phyloP scores from a whole-genome alignment of 1,140 invertebrate species.

The Lucilia sericata region DNA sequence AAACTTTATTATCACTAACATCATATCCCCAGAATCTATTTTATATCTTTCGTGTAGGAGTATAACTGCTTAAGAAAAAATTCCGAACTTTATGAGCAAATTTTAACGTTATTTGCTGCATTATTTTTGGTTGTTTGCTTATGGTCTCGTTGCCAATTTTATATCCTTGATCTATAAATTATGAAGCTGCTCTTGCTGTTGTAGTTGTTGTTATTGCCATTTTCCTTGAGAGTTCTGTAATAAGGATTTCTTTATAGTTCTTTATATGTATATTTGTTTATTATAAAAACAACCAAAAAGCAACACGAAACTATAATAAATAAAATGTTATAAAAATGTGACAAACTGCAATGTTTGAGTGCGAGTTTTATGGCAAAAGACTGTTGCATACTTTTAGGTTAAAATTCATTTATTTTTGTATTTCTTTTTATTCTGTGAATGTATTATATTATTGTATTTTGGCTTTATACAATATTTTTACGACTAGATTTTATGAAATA shows the following conservation, averaged over 20 bases:
- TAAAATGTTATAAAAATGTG: conserved; percentile 41
- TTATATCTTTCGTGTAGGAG: neutral
- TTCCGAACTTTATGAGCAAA: neutral
- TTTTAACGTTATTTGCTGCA: neutral
- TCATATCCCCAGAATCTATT: neutral
- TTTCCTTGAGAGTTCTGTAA: too few species aligned
- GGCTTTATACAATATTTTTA: too few species aligned
- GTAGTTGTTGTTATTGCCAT: too few species aligned
- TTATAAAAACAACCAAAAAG: neutral
- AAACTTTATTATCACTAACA: neutral
- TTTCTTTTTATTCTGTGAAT: neutral
- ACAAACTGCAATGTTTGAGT: conserved; percentile 40
- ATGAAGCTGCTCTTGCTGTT: neutral
- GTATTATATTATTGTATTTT: too few species aligned
- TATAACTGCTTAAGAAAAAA: neutral
- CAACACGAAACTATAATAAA: conserved; percentile 24
- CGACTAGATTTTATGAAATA: conserved; percentile 36
- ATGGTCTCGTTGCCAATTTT: neutral
- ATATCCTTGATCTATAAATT: conserved; percentile 12
- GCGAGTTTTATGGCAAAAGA: conserved; percentile 32
- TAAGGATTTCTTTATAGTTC: neutral
- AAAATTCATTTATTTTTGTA: neutral
- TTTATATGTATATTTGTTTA: neutral
- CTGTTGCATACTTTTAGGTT: conserved; percentile 3
- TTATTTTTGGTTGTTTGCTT: neutral